Evolutionary conservation across 2,113 vertebrate species (phyloP).

Genomic region (Malurus alboscapulatus): DNA sequence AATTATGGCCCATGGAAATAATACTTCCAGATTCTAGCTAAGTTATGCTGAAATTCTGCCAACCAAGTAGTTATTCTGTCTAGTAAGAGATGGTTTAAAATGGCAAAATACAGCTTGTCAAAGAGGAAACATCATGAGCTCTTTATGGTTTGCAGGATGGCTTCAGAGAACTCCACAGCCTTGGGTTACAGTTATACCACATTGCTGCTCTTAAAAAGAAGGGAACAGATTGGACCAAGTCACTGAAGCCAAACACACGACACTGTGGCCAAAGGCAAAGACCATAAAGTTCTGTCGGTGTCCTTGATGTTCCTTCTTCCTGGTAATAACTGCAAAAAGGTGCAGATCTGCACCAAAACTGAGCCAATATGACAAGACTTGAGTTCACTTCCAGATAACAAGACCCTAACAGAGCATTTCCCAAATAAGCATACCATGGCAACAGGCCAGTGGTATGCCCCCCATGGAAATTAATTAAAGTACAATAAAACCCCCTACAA

Average conservation of each 20-base stretch:
- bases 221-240: neutral
- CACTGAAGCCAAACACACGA: neutral
- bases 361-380: neutral
- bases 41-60: neutral
- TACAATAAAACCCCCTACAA: neutral
- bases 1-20: neutral
- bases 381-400: neutral
- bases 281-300: neutral
- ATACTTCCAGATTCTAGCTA: neutral
- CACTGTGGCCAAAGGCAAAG: neutral
- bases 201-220: neutral
- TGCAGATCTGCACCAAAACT: neutral
- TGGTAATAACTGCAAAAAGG: neutral
- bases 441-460: neutral
- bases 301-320: neutral
- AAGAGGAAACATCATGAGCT: neutral
- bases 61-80: neutral
- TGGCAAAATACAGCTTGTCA: neutral
- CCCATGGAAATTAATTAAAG: neutral
- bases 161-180: neutral
- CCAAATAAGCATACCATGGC: neutral
- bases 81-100: neutral
- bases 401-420: neutral
- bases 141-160: neutral
- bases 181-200: neutral